Base-by-base conservation (phyloP, 2,888 invertebrate species). In the Xestia rhomboidea region DNA sequence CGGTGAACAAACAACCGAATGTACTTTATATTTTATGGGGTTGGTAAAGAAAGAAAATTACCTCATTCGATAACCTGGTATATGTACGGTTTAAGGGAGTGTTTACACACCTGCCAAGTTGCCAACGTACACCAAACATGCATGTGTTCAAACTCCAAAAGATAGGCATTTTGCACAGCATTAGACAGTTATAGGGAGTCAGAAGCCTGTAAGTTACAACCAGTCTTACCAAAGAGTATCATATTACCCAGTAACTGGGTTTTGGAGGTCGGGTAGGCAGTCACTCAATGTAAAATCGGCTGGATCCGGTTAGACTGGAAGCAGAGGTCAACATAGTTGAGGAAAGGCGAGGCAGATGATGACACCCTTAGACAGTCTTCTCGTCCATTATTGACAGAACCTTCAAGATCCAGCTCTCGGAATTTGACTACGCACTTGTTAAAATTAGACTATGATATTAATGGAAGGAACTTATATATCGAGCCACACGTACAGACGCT, bases 1-100 rank as follows among this genome's bases (percentile, higher is more conserved):
- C 41, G 13, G 60, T 60, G 64, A 73, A 72, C 68, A 82, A 83
- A 85, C 64, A 74, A 66, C 46, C 24, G n/a, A 73, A 38, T 60
- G 11, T 44, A 38, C 41, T 62, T 84, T 57, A 73, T 84, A 72
- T 84, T 84, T 84, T 27, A 76, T 63, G 27, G 21, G n/a, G 34
- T 34, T 30, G 27, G 57, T 72, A 18, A 57, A 66, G 44, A 63
- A 72, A 75, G 34, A 21, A 81, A 81, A 72, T 76, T 63, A 30
- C 82, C 76, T 81, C 27, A 21, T 75, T 75, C 64, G 21, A 49
- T 68, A 82, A 77, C 24, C n/a, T 46, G 41, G 5, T 38, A 49
- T 51, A 77, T 13, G 21, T 46, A 8, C 18, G 30, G 30, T 38
- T 30, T n/a, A 34, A 82, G 49, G 63, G 34, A 24, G 30, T 77